phyloP scores from a whole-genome alignment of 2,113 vertebrate genomes.

The Pterocles orientalis region DNA sequence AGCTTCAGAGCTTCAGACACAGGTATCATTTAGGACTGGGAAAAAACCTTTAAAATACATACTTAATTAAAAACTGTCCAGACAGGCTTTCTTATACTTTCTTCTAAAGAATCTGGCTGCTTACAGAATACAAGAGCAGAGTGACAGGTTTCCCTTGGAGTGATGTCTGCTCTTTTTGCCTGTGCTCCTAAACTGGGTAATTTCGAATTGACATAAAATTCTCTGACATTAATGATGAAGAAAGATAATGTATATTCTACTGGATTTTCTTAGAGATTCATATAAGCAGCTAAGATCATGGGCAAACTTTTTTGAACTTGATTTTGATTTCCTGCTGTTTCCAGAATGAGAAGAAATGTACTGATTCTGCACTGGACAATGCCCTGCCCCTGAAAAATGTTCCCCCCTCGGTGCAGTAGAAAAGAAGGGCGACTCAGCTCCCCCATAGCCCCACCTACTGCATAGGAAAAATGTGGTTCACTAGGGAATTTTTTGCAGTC shows the following conservation, averaged over 20 bases:
- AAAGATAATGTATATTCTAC: background rate
- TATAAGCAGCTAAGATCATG: background rate
- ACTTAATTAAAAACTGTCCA: slow-evolving; percentile 21
- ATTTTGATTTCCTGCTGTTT: background rate
- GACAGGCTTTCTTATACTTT: background rate
- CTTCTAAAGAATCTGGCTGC: background rate
- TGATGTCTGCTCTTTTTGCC: slow-evolving; percentile 50
- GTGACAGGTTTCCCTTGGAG: slow-evolving; percentile 48
- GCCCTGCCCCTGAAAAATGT: background rate
- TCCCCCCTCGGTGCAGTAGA: too few species aligned
- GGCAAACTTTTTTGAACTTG: background rate
- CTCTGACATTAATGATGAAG: background rate
- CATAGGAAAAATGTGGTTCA: background rate
- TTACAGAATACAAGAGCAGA: background rate
- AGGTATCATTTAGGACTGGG: background rate
- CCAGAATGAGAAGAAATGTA: background rate
- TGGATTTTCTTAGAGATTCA: background rate
- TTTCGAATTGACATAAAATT: slow-evolving; percentile 22
- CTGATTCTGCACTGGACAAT: background rate
- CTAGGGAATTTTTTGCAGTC: background rate
- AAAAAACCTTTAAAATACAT: background rate
- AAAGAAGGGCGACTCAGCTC: background rate
- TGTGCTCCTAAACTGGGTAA: background rate
- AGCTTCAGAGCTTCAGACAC: background rate
- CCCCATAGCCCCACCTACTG: background rate